Percentiles rank a stretch among this genome's conserved stretches.
Conservation (phyloP, 1,140 invertebrate species). For the Drosophila quadrilineata region DNA sequence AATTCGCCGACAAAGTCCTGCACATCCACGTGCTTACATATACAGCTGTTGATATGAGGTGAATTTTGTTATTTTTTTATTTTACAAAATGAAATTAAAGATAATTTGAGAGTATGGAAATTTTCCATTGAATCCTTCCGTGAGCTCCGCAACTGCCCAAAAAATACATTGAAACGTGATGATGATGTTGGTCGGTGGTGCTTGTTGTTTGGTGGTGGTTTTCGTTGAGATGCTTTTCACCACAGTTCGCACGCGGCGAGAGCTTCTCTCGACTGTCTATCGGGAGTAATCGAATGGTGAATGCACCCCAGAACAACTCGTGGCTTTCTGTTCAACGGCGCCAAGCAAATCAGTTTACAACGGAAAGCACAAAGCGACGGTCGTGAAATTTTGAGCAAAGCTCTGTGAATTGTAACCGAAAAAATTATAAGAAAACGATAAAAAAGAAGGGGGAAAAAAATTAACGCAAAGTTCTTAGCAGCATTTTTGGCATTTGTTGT, state of each 20-base stretch:
- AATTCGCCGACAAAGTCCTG: no score
- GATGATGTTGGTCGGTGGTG: background rate
- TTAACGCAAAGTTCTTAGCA: conserved; percentile 43
- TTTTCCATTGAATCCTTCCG: conserved; percentile 15
- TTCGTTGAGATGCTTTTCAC: conserved; percentile 27
- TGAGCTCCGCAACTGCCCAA: conserved; percentile 2
- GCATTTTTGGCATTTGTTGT: conserved; percentile 23
- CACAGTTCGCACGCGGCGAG: conserved; percentile 5
- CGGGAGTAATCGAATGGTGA: conserved; percentile 34
- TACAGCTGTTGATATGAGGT: background rate
- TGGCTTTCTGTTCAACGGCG: conserved; percentile 47
- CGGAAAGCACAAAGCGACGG: conserved; percentile 74
- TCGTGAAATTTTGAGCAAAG: conserved; percentile 69
- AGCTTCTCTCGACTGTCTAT: background rate
- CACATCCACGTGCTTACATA: background rate
- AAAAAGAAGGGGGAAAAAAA: conserved; percentile 5
- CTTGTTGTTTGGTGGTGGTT: conserved; percentile 13
- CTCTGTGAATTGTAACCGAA: conserved; percentile 20
- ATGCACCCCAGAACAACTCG: conserved; percentile 21
- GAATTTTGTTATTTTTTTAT: background rate
- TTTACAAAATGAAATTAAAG: conserved; percentile 1
- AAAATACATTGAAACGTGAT: background rate
- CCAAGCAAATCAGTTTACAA: conserved; percentile 69
- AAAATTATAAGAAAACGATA: background rate
- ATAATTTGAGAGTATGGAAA: conserved; percentile 7